phyloP scores from a whole-genome alignment of 2,113 vertebrate genomes.

The Connochaetes taurinus region DNA sequence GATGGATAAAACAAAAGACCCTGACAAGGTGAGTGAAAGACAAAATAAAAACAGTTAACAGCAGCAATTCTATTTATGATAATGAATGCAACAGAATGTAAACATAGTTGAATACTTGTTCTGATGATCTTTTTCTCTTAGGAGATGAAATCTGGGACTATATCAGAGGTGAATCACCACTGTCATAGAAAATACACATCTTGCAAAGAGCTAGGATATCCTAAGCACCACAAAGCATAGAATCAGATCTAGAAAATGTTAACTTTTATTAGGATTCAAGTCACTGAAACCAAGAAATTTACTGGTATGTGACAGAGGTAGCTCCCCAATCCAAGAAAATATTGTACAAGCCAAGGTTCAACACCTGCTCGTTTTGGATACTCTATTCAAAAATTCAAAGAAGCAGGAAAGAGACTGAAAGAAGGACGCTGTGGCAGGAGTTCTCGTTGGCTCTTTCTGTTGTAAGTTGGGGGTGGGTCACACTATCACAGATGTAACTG shows the following conservation, averaged over 20 bases:
- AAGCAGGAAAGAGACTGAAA: neutral
- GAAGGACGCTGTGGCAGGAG: neutral
- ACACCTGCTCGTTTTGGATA: neutral
- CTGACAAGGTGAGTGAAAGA: neutral
- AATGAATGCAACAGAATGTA: neutral
- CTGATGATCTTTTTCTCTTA: neutral
- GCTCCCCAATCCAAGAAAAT: neutral
- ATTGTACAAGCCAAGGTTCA: neutral
- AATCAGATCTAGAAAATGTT: neutral
- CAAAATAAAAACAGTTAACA: neutral
- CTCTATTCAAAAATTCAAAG: neutral
- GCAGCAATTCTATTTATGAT: neutral
- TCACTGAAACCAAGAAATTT: neutral
- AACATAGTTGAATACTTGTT: neutral
- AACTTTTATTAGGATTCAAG: neutral
- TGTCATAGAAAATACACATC: neutral
- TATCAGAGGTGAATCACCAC: neutral
- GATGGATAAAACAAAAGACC: neutral
- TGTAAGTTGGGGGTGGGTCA: neutral
- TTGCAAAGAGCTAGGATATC: neutral
- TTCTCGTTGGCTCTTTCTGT: neutral
- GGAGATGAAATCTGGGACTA: neutral
- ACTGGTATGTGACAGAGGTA: neutral
- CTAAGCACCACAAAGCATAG: neutral
- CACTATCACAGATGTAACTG: neutral